phyloP scores from a whole-genome alignment of 2,888 invertebrate genomes.

The Ernsta delagoae region DNA sequence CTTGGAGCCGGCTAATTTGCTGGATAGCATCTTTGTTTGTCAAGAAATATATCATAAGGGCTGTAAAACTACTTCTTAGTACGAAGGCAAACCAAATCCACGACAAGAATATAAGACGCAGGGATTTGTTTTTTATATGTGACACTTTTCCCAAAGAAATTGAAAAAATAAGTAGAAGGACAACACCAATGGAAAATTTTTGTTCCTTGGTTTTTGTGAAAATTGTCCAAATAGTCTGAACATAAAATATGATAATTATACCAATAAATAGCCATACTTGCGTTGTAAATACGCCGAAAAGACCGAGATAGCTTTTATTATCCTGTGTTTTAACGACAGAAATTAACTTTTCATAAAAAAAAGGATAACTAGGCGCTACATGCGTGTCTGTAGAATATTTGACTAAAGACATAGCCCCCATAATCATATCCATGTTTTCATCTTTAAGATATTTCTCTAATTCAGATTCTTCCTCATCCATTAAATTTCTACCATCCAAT shows the following conservation, averaged over 20 bases:
- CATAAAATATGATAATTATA: slow-evolving; percentile 4
- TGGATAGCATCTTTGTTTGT: slow-evolving; percentile 1
- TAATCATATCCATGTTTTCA: slow-evolving; percentile 15
- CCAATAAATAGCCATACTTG: slow-evolving; percentile 11
- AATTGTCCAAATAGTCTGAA: slow-evolving; percentile 14
- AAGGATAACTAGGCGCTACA: slow-evolving; percentile 11
- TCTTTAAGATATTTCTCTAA: neutral
- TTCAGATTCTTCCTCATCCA: neutral
- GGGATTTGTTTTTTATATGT: neutral
- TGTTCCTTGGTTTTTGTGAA: neutral
- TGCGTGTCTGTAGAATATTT: neutral
- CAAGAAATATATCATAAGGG: slow-evolving; percentile 17
- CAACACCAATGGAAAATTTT: neutral
- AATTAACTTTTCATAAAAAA: slow-evolving; percentile 11
- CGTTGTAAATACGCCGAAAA: slow-evolving; percentile 1
- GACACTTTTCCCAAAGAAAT: slow-evolving; percentile 13
- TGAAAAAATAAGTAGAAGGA: slow-evolving; percentile 5
- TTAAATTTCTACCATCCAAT: neutral
- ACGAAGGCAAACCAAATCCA: slow-evolving; percentile 21
- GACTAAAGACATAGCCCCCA: slow-evolving; percentile 4
- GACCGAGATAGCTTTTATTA: neutral
- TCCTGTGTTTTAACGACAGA: slow-evolving; percentile 13
- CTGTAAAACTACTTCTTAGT: neutral
- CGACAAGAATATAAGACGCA: slow-evolving; percentile 3
- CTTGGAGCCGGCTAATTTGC: slow-evolving; percentile 1